phyloP scores from a whole-genome alignment of 2,797 vertebrate species.

The Aselliscus stoliczkanus region DNA sequence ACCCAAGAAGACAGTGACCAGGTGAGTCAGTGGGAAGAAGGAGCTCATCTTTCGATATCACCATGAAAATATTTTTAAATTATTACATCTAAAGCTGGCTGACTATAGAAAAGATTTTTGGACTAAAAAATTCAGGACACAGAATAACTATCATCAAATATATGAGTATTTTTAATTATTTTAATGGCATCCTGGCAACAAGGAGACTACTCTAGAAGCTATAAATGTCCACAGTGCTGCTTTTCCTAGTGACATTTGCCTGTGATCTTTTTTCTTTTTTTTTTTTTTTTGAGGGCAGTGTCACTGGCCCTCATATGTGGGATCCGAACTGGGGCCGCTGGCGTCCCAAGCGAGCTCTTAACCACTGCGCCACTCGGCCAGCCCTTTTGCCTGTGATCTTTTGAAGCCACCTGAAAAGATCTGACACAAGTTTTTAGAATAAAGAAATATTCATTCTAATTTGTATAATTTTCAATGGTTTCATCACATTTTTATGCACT shows the following conservation, averaged over 20 bases:
- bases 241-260: background rate
- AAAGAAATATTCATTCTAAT: background rate
- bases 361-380: no score
- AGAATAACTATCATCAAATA: background rate
- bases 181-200: background rate
- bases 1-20: conserved; percentile 68
- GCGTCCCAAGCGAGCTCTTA: no score
- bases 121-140: background rate
- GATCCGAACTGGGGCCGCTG: no score
- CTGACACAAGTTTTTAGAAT: conserved; percentile 19
- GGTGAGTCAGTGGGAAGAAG: conserved; percentile 74
- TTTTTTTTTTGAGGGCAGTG: no score
- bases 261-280: background rate
- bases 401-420: background rate
- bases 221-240: background rate
- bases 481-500: conserved; percentile 31
- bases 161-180: conserved; percentile 7
- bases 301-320: no score
- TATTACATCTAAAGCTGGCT: background rate
- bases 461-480: conserved; percentile 31
- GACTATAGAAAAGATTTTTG: background rate
- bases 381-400: background rate
- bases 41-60: background rate
- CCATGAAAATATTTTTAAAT: background rate
- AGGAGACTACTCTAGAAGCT: background rate